Evolutionary conservation across 92 coral and sea anemone species (phyloP), one percentile per base, ranked within the genome.

Genomic region (Parazoanthus darwini): DNA sequence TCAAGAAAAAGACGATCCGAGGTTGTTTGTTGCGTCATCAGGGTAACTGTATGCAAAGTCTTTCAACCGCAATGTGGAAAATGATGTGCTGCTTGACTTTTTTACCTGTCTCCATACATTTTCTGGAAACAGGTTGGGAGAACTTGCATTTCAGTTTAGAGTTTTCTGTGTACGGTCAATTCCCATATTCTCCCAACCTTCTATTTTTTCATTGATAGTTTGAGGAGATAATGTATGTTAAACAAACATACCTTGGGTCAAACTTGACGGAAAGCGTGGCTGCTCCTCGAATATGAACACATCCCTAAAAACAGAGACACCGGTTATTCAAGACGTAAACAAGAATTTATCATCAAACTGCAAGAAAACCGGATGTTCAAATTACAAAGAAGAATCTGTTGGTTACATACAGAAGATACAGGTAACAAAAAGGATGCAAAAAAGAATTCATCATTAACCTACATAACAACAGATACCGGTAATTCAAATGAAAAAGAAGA

Each of bases 241-340:
- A 29, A 63, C 15, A 63, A 22, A 86, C 91, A 50, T 86, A 97
- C 99, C 97, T 92, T 77, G 99, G 94, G 89, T 97, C 99, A 91
- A 97, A 97, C 80, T 97, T 97, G 54, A 97, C 94, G 15, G 93
- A 94, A 22, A 97, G 88, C 2, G 97, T 91, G 8, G 98, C 96
- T 4, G 99, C 99, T 20, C 99, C 99, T 67, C 95, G 94, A 78
- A 97, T 94, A 58, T 94, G 97, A 42, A 95, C 97, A 75, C 93
- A 90, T 3, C 98, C 98, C 98, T 96, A 87, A 33, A 46, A 86
- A 75, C 9, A 84, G 22, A 78, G 39, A 38, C 29, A 15, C 26
- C 50, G n/a, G n/a, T 37, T 20, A 6, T 37, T 50, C 83, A 13
- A 54, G 14, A 13, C 14, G 59, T 2, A 15, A 54, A 54, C 18